phyloP scores from a whole-genome alignment of 2,797 vertebrate species.

The Chromobotia macracanthus region DNA sequence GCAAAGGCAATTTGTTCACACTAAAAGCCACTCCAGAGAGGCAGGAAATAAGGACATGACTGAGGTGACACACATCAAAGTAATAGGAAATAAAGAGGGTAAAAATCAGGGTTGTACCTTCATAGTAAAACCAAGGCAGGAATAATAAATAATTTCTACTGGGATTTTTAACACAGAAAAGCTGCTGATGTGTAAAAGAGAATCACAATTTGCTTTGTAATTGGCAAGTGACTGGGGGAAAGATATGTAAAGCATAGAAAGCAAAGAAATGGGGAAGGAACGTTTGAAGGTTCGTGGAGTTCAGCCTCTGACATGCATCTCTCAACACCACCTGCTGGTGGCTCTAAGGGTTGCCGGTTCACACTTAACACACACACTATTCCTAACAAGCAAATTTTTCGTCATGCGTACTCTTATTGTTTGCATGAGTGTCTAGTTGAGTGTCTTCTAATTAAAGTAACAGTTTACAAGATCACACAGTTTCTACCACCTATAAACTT shows the following conservation, averaged over 20 bases:
- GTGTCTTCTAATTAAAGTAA: constrained; percentile 62
- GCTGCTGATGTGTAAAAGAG: not conserved
- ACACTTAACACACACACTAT: constrained; percentile 41
- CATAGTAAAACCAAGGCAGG: not conserved
- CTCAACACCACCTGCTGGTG: constrained; percentile 61
- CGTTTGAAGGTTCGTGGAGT: constrained; percentile 54
- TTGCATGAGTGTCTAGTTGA: constrained; percentile 50
- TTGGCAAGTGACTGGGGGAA: constrained; percentile 28
- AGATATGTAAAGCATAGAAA: constrained; percentile 13
- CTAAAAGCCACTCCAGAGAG: constrained; percentile 22
- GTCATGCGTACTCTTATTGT: constrained; percentile 32
- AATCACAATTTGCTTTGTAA: constrained; percentile 16
- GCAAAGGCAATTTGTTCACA: not conserved
- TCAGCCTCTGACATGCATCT: constrained; percentile 56
- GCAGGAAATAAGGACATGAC: not conserved
- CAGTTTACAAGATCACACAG: constrained; percentile 69
- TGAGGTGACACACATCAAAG: not conserved
- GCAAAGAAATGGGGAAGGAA: constrained; percentile 50
- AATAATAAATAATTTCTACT: constrained; percentile 22
- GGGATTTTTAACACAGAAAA: not conserved
- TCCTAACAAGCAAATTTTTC: constrained; percentile 44
- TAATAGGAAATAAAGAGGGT: not conserved
- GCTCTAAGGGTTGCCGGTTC: constrained; percentile 61
- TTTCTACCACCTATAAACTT: constrained; percentile 65
- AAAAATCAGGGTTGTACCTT: constrained; percentile 10